These are phyloP conservation scores for Lepidocyrtoides sp. DNA, from an alignment of 2,888 invertebrate genomes.

Conservation along the genomic window DNA sequence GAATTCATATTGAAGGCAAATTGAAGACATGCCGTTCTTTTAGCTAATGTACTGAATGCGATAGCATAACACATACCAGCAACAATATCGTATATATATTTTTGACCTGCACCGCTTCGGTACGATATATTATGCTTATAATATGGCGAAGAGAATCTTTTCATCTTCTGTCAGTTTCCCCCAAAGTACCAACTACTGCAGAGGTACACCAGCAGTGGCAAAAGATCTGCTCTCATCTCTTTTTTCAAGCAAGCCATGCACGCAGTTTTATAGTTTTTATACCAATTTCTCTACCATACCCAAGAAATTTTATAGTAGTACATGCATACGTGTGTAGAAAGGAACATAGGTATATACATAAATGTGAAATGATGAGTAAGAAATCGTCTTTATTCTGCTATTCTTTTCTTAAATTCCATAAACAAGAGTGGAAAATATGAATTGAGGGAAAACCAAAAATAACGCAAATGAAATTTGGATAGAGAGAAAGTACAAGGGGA, in stretches of 20 bases:
- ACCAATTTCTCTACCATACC: background rate
- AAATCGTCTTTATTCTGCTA: constrained; percentile 48
- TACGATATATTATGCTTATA: background rate
- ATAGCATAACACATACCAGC: background rate
- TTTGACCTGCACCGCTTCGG: background rate
- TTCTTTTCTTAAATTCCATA: constrained; percentile 56
- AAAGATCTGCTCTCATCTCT: background rate
- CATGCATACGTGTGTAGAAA: constrained; percentile 3
- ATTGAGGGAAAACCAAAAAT: constrained; percentile 51
- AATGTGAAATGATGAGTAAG: constrained; percentile 75
- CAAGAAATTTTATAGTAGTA: too few species aligned
- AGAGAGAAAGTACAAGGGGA: constrained; percentile 25
- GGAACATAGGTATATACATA: constrained; percentile 41
- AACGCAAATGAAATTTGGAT: constrained; percentile 40
- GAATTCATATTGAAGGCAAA: constrained; percentile 62
- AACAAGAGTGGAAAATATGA: constrained; percentile 48
- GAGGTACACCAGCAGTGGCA: background rate
- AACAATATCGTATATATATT: constrained; percentile 19
- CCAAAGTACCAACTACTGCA: background rate
- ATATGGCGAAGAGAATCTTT: constrained; percentile 7
- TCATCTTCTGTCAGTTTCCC: background rate
- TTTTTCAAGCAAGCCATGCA: too few species aligned
- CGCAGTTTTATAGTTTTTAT: too few species aligned
- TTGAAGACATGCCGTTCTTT: constrained; percentile 32
- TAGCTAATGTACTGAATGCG: constrained; percentile 56